phyloP scores from a whole-genome alignment of 2,113 vertebrate genomes.

The Podocnemis expansa region DNA sequence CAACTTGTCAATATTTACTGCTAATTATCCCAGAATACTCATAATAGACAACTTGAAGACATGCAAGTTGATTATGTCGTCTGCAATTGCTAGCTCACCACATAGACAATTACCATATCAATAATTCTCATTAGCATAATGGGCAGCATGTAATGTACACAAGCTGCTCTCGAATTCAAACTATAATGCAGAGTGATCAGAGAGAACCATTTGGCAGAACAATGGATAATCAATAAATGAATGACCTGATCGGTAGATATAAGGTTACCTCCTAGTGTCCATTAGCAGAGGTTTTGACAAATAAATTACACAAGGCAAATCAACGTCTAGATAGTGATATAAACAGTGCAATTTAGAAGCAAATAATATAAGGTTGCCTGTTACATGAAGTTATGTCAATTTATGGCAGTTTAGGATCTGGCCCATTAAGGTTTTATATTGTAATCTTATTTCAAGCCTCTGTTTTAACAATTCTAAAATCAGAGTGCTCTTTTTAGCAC shows the following conservation, averaged over 20 bases:
- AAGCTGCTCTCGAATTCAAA: constrained; percentile 59
- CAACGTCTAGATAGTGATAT: constrained; percentile 3
- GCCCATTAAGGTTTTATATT: neutral
- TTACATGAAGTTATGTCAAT: neutral
- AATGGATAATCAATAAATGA: constrained; percentile 67
- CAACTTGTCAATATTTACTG: constrained; percentile 63
- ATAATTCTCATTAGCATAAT: constrained; percentile 69
- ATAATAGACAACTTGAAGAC: constrained; percentile 31
- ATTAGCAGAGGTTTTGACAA: constrained; percentile 59
- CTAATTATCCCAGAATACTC: constrained; percentile 51
- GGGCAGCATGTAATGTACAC: constrained; percentile 24
- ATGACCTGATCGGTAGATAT: constrained; percentile 59
- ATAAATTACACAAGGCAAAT: constrained; percentile 60
- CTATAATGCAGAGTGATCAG: constrained; percentile 34
- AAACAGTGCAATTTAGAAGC: neutral
- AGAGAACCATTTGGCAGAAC: constrained; percentile 46
- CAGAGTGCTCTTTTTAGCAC: neutral
- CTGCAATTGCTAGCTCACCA: constrained; percentile 8
- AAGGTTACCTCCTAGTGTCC: constrained; percentile 32
- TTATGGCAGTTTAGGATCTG: neutral
- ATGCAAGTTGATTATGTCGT: constrained; percentile 32
- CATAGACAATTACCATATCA: constrained; percentile 64
- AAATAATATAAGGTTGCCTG: constrained; percentile 17
- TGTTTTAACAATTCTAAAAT: constrained; percentile 30
- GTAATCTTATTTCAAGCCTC: neutral